These are phyloP conservation scores for Platynereis dumerilii DNA, from an alignment of 2,888 invertebrate species.

Conservation along the genomic window DNA sequence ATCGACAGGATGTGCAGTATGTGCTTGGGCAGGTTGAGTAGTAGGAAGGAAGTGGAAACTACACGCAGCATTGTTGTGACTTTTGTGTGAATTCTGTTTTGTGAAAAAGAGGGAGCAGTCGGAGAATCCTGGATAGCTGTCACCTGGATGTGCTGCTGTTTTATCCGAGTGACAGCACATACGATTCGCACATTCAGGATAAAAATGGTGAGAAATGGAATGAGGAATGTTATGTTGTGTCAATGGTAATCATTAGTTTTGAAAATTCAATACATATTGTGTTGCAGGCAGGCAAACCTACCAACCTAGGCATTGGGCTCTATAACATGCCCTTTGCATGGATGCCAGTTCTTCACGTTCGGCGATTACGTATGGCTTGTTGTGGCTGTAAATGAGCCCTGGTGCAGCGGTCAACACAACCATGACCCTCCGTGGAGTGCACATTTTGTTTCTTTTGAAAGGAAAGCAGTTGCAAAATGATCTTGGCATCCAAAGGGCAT, in stretches of 20 bases:
- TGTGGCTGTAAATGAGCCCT: slow-evolving; percentile 45
- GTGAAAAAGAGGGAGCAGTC: neutral
- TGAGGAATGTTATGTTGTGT: slow-evolving; percentile 45
- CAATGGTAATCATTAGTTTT: slow-evolving; percentile 44
- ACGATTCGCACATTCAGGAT: slow-evolving; percentile 44
- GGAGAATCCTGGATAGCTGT: neutral
- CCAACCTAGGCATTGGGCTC: no score
- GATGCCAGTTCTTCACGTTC: no score
- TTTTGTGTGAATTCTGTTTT: neutral
- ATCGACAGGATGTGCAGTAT: slow-evolving; percentile 4
- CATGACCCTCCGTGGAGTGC: slow-evolving; percentile 42
- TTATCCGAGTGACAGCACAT: neutral
- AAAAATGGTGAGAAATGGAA: slow-evolving; percentile 45
- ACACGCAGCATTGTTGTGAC: slow-evolving; percentile 11
- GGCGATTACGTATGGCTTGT: slow-evolving; percentile 47
- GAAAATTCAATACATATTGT: slow-evolving; percentile 33
- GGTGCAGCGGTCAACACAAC: slow-evolving; percentile 37
- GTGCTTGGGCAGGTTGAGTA: slow-evolving; percentile 17
- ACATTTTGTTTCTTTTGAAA: slow-evolving; percentile 63
- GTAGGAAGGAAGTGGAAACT: slow-evolving; percentile 13
- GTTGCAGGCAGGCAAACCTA: slow-evolving; percentile 36
- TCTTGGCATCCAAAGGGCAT: slow-evolving; percentile 65
- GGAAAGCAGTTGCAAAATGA: slow-evolving; percentile 84
- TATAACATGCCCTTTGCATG: neutral
- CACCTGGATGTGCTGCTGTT: neutral